A percentile compares a stretch with the other conserved stretches of the same genome.
Evolutionary conservation across 2,888 invertebrate species (phyloP).

Genomic region (Dryomyza anilis): DNA sequence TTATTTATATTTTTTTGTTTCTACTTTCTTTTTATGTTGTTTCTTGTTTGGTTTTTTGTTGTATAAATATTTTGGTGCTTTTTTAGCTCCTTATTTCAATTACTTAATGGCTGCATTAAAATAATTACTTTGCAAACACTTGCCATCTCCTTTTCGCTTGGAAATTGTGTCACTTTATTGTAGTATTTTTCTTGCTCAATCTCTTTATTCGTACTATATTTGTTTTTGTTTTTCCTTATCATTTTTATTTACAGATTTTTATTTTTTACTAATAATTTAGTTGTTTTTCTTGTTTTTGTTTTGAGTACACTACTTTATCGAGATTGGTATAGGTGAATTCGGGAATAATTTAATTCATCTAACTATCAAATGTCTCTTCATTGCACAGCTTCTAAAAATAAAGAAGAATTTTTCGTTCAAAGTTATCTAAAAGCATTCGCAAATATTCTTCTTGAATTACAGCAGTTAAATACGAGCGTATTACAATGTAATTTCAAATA

Average conservation of each 20-base stretch:
- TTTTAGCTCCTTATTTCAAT: no score
- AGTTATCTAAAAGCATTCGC: no score
- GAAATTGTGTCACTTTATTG: neutral
- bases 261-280: neutral
- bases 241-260: neutral
- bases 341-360: no score
- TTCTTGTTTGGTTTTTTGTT: no score
- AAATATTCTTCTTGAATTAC: no score
- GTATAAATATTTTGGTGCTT: no score
- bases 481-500: no score
- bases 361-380: no score
- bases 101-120: conserved; percentile 44
- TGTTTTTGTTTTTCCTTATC: conserved; percentile 25
- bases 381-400: no score
- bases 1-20: conserved; percentile 18
- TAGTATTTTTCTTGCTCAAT: conserved; percentile 26
- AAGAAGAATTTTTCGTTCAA: no score
- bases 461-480: no score
- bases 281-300: neutral
- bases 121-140: conserved; percentile 30
- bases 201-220: conserved; percentile 17
- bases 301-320: neutral
- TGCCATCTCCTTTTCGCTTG: neutral
- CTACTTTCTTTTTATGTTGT: conserved; percentile 21
- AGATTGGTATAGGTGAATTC: no score